These are phyloP conservation scores for Gila robusta DNA, from an alignment of 2,797 vertebrate genomes.

Conservation along the genomic window DNA sequence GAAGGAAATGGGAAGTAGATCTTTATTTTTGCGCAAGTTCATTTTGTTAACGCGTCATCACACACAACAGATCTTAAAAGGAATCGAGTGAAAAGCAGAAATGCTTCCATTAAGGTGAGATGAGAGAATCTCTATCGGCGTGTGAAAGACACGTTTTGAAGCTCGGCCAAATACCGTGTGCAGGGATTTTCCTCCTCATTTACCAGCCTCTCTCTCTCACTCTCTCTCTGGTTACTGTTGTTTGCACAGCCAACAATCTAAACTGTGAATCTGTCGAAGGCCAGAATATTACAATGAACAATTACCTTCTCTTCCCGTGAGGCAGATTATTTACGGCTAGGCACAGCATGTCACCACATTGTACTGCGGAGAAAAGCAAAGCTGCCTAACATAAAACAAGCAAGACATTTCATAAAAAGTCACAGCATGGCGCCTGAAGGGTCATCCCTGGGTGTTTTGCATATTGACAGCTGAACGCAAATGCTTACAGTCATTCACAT, in stretches of 20 bases:
- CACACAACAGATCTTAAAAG: background rate
- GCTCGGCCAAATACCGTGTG: conserved; percentile 61
- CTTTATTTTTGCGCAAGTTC: conserved; percentile 1
- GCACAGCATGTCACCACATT: conserved; percentile 15
- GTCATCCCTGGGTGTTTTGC: background rate
- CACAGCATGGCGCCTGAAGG: conserved; percentile 30
- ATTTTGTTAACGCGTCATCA: background rate
- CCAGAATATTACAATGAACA: conserved; percentile 77
- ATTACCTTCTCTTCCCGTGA: conserved; percentile 63
- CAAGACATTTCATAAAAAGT: conserved; percentile 35
- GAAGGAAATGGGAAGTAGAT: background rate
- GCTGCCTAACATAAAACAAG: conserved; percentile 11
- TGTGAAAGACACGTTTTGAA: conserved; percentile 45
- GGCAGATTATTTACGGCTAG: conserved; percentile 42
- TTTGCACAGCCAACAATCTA: conserved; percentile 68
- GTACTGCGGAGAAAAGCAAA: conserved; percentile 16
- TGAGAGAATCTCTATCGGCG: conserved; percentile 28
- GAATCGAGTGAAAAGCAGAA: conserved; percentile 41
- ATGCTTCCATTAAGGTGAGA: conserved; percentile 27
- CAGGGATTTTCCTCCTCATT: conserved; percentile 66
- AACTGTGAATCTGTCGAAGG: conserved; percentile 65
- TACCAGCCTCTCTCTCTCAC: conserved; percentile 54
- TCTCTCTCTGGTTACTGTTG: conserved; percentile 49
- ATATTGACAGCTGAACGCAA: background rate
- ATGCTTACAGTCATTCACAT: background rate